phyloP scores from a whole-genome alignment of 2,888 invertebrate genomes.

The Vanessa cardui region DNA sequence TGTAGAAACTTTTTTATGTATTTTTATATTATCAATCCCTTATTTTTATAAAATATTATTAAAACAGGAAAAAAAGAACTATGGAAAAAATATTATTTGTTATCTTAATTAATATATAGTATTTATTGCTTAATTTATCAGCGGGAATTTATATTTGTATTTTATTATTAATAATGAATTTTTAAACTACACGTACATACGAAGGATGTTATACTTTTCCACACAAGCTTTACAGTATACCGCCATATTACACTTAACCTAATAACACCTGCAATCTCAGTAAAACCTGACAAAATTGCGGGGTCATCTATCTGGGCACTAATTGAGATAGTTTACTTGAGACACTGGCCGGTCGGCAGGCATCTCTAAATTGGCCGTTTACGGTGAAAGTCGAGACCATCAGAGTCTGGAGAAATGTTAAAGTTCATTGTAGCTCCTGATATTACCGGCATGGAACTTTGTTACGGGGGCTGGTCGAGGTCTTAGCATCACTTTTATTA shows the following conservation, averaged over 20 bases:
- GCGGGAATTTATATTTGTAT: neutral
- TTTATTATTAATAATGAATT: slow-evolving; percentile 3
- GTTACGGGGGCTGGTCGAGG: slow-evolving; percentile 55
- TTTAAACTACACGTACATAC: slow-evolving; percentile 21
- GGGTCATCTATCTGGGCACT: slow-evolving; percentile 78
- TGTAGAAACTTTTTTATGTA: neutral
- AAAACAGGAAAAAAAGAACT: neutral
- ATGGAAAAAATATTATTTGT: neutral
- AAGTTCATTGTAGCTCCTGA: slow-evolving; percentile 68
- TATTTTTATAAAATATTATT: neutral
- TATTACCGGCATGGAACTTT: slow-evolving; percentile 66
- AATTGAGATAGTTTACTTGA: slow-evolving; percentile 80
- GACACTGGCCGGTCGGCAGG: slow-evolving; percentile 74
- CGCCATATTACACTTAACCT: slow-evolving; percentile 67
- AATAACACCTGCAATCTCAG: slow-evolving; percentile 65
- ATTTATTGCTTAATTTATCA: neutral
- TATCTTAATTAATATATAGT: too few species aligned
- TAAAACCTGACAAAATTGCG: slow-evolving; percentile 72
- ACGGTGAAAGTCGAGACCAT: slow-evolving; percentile 77
- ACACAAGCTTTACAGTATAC: slow-evolving; percentile 49
- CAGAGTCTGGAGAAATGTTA: slow-evolving; percentile 71
- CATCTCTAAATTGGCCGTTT: slow-evolving; percentile 78
- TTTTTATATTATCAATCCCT: neutral
- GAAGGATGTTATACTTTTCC: slow-evolving; percentile 52
- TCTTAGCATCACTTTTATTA: slow-evolving; percentile 5